Percentiles rank a stretch among this genome's conserved stretches.
phyloP scores from a whole-genome alignment of 2,888 invertebrate genomes.

The Cryptus armator region DNA sequence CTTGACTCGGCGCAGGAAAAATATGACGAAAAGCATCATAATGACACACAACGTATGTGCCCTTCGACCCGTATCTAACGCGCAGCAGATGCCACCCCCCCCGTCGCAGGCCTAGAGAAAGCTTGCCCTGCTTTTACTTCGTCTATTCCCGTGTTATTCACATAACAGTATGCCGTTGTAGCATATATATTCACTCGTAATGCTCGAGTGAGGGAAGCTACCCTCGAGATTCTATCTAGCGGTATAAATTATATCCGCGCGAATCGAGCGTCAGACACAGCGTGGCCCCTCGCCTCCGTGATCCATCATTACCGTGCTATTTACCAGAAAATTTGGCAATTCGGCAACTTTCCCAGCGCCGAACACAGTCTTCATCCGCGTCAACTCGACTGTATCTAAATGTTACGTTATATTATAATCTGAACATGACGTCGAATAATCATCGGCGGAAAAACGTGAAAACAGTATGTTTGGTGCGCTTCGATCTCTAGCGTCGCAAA shows the following conservation, averaged over 20 bases:
- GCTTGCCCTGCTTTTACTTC: slow-evolving; percentile 66
- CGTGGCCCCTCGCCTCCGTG: slow-evolving; percentile 76
- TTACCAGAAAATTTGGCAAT: slow-evolving; percentile 83
- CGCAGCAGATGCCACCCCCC: slow-evolving; percentile 84
- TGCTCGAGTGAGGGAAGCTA: slow-evolving; percentile 80
- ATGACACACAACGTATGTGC: slow-evolving; percentile 78
- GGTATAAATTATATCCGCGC: slow-evolving; percentile 84
- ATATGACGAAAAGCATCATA: slow-evolving; percentile 66
- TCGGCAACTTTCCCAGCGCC: slow-evolving; percentile 69
- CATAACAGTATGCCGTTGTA: slow-evolving; percentile 48
- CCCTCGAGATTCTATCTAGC: slow-evolving; percentile 81
- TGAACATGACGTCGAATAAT: slow-evolving; percentile 30
- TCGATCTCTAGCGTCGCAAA: neutral
- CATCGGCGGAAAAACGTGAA: slow-evolving; percentile 4
- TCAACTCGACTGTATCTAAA: slow-evolving; percentile 17
- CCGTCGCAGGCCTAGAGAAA: slow-evolving; percentile 65
- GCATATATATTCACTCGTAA: slow-evolving; percentile 71
- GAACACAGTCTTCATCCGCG: neutral
- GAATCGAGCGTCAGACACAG: slow-evolving; percentile 82
- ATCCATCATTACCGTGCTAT: slow-evolving; percentile 84
- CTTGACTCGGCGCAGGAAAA: slow-evolving; percentile 66
- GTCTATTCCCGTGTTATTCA: slow-evolving; percentile 55
- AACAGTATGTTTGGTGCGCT: neutral
- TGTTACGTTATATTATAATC: slow-evolving; percentile 13
- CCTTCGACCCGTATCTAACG: slow-evolving; percentile 85